A percentile compares a stretch with the other conserved stretches of the same genome.
Conservation (phyloP, 2,888 invertebrate genomes). For the Abrostola tripartita region DNA sequence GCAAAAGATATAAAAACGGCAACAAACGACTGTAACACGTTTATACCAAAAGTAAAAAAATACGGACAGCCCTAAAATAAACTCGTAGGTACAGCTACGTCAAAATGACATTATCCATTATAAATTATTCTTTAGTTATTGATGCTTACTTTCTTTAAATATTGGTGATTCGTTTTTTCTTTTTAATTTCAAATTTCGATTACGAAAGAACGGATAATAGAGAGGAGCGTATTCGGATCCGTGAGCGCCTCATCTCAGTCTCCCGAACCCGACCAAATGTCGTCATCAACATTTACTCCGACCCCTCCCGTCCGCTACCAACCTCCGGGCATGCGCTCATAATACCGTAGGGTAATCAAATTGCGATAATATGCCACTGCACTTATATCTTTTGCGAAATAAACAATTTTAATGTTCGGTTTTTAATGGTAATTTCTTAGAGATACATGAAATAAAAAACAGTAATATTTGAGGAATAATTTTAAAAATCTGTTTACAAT, state of each 20-base stretch:
- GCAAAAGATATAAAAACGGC: slow-evolving; percentile 64
- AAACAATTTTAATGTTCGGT: slow-evolving; percentile 12
- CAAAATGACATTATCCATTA: slow-evolving; percentile 11
- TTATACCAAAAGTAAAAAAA: slow-evolving; percentile 36
- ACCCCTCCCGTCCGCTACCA: slow-evolving; percentile 59
- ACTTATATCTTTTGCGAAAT: slow-evolving; percentile 42
- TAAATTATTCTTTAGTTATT: slow-evolving; percentile 3
- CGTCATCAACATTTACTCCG: slow-evolving; percentile 78
- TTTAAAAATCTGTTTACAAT: too few species aligned
- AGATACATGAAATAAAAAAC: too few species aligned
- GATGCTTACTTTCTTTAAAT: slow-evolving; percentile 8
- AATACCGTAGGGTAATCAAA: slow-evolving; percentile 75
- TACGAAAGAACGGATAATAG: slow-evolving; percentile 48
- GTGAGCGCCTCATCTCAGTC: slow-evolving; percentile 65
- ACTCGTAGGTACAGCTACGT: slow-evolving; percentile 13
- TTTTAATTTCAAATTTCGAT: slow-evolving; percentile 43
- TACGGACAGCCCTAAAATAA: slow-evolving; percentile 23
- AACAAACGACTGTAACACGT: slow-evolving; percentile 45
- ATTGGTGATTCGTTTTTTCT: slow-evolving; percentile 18
- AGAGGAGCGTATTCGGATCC: slow-evolving; percentile 51
- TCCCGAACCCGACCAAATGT: slow-evolving; percentile 77
- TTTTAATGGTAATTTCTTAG: slow-evolving; percentile 6
- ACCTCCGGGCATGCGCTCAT: slow-evolving; percentile 73
- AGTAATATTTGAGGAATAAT: too few species aligned
- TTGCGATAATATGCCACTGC: slow-evolving; percentile 66